Evolutionary conservation across 2,888 invertebrate genomes (phyloP).

Genomic region (Hydrotaea cyrtoneurina): DNA sequence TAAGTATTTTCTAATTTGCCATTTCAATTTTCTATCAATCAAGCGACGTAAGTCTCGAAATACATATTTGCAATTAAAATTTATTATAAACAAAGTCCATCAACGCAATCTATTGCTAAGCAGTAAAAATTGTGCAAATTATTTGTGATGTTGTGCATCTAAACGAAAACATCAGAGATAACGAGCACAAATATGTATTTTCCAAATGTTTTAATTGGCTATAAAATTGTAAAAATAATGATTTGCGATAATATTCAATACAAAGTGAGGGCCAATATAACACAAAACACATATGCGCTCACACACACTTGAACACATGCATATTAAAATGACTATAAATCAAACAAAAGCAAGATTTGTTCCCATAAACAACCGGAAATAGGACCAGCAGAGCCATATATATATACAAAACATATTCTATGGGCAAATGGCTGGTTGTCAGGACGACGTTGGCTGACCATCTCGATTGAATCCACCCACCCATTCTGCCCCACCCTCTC

Average conservation of each 20-base stretch:
- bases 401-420: too few species aligned
- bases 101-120: not conserved
- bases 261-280: too few species aligned
- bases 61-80: not conserved
- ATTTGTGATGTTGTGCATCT: not conserved
- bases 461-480: not conserved
- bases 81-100: not conserved
- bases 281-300: not conserved
- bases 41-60: too few species aligned
- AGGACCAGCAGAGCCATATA: too few species aligned
- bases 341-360: slow-evolving; percentile 6
- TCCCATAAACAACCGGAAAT: not conserved
- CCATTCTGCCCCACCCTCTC: too few species aligned
- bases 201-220: slow-evolving; percentile 40
- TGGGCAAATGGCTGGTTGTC: not conserved
- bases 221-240: slow-evolving; percentile 16
- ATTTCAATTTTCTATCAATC: too few species aligned
- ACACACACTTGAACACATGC: not conserved
- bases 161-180: not conserved
- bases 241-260: slow-evolving; percentile 22
- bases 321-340: not conserved
- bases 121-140: not conserved
- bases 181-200: not conserved
- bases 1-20: too few species aligned
- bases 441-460: not conserved